A percentile compares a stretch with the other conserved stretches of the same genome.
Evolutionary conservation across 2,797 vertebrate genomes (phyloP).

Genomic region (Thamnophis elegans): DNA sequence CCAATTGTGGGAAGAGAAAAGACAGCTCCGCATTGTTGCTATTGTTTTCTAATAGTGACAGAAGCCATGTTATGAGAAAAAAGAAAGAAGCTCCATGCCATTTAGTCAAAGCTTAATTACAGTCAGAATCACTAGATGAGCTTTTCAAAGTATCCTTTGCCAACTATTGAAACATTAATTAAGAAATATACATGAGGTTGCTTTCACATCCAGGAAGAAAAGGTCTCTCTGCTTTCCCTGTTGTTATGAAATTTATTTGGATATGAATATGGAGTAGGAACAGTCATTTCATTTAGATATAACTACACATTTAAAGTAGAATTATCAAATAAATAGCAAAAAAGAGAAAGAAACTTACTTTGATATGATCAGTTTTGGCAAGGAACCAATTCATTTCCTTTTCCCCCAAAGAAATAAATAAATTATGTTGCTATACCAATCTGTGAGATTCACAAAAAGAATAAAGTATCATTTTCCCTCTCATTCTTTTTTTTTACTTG

Average conservation of each 20-base stretch:
- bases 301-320: not conserved
- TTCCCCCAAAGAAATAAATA: not conserved
- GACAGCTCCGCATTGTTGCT: conserved; percentile 11
- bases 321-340: not conserved
- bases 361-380: not conserved
- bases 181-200: conserved; percentile 54
- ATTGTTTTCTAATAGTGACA: conserved; percentile 13
- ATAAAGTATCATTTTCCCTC: not conserved
- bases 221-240: conserved; percentile 42
- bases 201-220: conserved; percentile 41
- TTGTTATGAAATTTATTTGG: not conserved
- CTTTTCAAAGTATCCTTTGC: conserved; percentile 35
- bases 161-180: conserved; percentile 60
- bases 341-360: not conserved
- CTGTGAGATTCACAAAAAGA: not conserved
- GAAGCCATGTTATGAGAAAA: not conserved
- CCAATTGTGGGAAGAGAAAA: not conserved
- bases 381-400: not conserved
- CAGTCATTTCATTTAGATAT: not conserved
- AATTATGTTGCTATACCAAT: not conserved
- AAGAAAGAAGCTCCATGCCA: not conserved
- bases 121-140: conserved; percentile 48
- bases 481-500: not conserved
- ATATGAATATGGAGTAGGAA: not conserved
- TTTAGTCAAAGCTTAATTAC: conserved; percentile 59